Conservation (phyloP, 2,797 vertebrate species). For the Philypnodon macrostomus region DNA sequence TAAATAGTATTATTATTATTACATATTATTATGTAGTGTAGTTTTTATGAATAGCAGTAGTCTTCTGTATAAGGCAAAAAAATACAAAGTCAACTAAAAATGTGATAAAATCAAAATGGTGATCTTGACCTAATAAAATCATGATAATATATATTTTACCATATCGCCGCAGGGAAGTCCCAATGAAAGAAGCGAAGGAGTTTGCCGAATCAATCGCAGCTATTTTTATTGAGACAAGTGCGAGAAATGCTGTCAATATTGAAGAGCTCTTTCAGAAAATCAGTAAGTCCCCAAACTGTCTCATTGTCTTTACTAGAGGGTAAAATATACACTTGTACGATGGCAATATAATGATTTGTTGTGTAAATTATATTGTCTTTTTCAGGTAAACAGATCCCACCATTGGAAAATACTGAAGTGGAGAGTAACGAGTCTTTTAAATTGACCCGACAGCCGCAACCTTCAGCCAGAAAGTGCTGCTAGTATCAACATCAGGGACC, state of each 20-base stretch:
- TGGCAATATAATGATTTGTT: background rate
- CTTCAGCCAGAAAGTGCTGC: constrained; percentile 85
- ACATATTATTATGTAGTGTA: too few species aligned
- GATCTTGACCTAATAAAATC: too few species aligned
- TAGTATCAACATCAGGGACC: constrained; percentile 63
- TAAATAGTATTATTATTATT: too few species aligned
- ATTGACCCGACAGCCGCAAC: constrained; percentile 77
- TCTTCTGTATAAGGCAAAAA: too few species aligned
- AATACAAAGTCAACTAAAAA: too few species aligned
- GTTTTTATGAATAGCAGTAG: too few species aligned
- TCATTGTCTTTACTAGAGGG: too few species aligned
- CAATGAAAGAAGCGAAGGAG: constrained; percentile 95
- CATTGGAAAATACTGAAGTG: constrained; percentile 87
- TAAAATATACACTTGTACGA: too few species aligned
- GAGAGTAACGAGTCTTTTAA: constrained; percentile 88
- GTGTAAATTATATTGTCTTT: constrained; percentile 42
- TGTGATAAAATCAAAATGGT: too few species aligned
- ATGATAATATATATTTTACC: too few species aligned
- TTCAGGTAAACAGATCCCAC: constrained; percentile 92
- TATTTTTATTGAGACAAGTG: constrained; percentile 97
- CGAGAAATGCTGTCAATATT: constrained; percentile 94
- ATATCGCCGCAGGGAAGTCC: constrained; percentile 87
- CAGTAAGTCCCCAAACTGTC: too few species aligned
- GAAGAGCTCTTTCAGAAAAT: constrained; percentile 98
- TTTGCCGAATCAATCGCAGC: constrained; percentile 96